Evolutionary conservation across 1,140 invertebrate genomes (phyloP).

Genomic region (Lanistes nyassanus): DNA sequence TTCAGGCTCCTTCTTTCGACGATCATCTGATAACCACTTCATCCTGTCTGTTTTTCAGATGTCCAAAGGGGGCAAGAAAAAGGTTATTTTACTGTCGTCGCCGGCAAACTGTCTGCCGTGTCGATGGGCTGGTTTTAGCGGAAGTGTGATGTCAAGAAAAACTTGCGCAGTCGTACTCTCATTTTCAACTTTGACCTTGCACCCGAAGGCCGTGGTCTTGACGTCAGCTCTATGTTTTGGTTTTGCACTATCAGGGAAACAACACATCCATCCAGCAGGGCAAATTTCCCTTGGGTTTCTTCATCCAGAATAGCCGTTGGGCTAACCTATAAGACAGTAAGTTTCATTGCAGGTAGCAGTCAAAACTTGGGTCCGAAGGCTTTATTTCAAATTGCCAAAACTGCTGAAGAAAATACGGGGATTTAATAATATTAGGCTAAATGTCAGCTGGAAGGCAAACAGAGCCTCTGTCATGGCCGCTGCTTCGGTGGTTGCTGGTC

Average conservation of each 20-base stretch:
- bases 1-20: conserved; percentile 79
- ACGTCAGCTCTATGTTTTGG: conserved; percentile 26
- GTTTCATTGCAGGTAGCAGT: too few relatives aligned
- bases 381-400: too few relatives aligned
- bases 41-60: conserved; percentile 41
- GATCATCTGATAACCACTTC: conserved; percentile 56
- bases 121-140: conserved; percentile 31
- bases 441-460: too few relatives aligned
- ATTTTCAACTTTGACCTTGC: conserved; percentile 14
- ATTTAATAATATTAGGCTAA: too few relatives aligned
- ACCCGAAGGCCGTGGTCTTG: conserved; percentile 9
- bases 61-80: not conserved
- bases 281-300: too few relatives aligned
- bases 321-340: too few relatives aligned
- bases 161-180: conserved; percentile 32
- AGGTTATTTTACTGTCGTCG: not conserved
- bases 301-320: too few relatives aligned
- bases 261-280: too few relatives aligned
- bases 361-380: too few relatives aligned
- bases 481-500: too few relatives aligned
- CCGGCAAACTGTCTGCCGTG: conserved; percentile 23
- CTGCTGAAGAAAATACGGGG: too few relatives aligned
- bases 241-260: not conserved
- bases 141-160: conserved; percentile 22
- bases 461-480: too few relatives aligned